Percentiles rank a stretch among this genome's conserved stretches.
Conservation (phyloP, 2,888 invertebrate species). For the Polydrusus tereticollis region DNA sequence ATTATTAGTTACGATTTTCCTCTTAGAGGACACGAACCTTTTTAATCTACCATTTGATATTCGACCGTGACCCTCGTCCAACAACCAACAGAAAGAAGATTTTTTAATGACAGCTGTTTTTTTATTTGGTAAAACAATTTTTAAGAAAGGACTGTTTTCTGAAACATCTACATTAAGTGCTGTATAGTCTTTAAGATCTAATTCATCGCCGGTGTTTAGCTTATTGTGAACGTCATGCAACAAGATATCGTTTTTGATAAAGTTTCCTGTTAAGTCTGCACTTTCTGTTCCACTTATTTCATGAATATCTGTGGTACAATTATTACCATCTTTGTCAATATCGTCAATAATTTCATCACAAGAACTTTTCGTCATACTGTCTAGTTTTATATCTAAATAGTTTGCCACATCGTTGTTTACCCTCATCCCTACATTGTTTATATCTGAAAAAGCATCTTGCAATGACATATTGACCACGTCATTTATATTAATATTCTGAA, state of each 20-base stretch:
- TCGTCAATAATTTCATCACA: neutral
- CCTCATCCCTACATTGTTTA: neutral
- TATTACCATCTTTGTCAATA: neutral
- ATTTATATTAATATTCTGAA: neutral
- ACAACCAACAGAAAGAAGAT: too few relatives aligned
- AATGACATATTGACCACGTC: neutral
- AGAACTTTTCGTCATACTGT: neutral
- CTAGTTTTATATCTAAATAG: neutral
- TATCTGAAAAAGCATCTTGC: neutral
- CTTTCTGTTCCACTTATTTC: neutral
- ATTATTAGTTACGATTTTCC: too few relatives aligned
- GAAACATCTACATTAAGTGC: slow-evolving; percentile 13
- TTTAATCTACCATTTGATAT: too few relatives aligned
- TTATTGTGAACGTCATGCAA: neutral
- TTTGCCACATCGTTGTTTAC: neutral
- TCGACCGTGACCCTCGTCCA: too few relatives aligned
- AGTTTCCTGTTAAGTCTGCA: neutral
- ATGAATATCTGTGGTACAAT: neutral
- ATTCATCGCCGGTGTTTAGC: neutral
- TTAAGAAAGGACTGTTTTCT: slow-evolving; percentile 6
- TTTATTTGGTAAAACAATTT: slow-evolving; percentile 5
- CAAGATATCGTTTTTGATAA: neutral
- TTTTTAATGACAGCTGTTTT: too few relatives aligned
- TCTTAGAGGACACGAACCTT: too few relatives aligned
- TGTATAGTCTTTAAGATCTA: slow-evolving; percentile 12